Conservation (phyloP, 2,888 invertebrate genomes). For the Himalopsyche tibetana region DNA sequence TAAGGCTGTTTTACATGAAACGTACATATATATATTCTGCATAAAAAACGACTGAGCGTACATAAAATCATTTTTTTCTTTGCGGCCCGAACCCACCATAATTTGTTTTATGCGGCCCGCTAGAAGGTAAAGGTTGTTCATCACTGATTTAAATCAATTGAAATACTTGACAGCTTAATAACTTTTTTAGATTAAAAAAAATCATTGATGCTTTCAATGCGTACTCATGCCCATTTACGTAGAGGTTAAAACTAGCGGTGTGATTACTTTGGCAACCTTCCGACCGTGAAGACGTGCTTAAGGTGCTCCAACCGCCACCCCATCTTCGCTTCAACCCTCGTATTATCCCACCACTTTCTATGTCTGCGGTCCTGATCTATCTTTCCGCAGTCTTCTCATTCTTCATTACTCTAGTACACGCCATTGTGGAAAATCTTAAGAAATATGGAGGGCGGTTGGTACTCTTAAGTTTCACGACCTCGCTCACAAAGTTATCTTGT, state of each 20-base stretch:
- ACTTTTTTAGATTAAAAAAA: too few species aligned
- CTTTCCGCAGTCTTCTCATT: background rate
- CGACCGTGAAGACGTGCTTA: constrained; percentile 49
- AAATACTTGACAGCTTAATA: too few species aligned
- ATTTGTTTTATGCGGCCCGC: too few species aligned
- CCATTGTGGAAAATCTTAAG: background rate
- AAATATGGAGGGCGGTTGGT: background rate
- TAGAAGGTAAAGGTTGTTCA: too few species aligned
- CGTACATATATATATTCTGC: too few species aligned
- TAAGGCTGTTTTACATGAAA: too few species aligned
- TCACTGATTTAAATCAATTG: too few species aligned
- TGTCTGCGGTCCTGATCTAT: background rate
- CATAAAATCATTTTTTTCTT: too few species aligned
- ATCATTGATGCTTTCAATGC: too few species aligned
- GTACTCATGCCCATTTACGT: too few species aligned
- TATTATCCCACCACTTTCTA: constrained; percentile 13
- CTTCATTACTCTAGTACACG: background rate
- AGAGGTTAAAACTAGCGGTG: constrained; percentile 23
- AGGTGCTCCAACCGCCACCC: constrained; percentile 54
- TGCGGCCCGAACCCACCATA: too few species aligned
- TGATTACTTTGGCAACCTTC: constrained; percentile 67
- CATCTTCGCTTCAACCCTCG: constrained; percentile 47
- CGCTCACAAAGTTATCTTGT: background rate
- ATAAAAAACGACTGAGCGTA: too few species aligned
- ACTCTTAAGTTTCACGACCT: background rate